Evolutionary conservation across 2,888 invertebrate genomes (phyloP), one percentile per base, ranked within the genome.

Genomic region (Caenorhabditis sp.): DNA sequence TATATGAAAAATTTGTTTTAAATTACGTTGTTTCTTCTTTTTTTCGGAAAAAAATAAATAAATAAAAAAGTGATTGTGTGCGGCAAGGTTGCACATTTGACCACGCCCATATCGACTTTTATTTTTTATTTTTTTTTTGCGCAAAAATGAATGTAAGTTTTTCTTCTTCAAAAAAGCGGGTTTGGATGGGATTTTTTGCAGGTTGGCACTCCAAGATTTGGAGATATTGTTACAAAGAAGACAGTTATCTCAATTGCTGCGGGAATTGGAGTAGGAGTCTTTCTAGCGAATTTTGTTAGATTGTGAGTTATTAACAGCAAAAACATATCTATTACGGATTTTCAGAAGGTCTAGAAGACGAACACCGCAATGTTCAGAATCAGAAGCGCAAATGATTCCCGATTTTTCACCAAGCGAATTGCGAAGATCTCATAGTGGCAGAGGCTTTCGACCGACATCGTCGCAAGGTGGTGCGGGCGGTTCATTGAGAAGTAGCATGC

Each of bases 241-340:
- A 72, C 72, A 36, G 68, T 72, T 10, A 58, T 72, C 23, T 63
- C 72, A 59, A 67, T 72, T 53, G 68, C 72, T 4, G 72, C 72
- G 1, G 72, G 72, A 54, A 68, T 72, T 23, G 72, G 72, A 50
- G 67, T 72, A 61, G 72, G 72, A 1, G 59, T 68, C 20, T 58
- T 68, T 49, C 68, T 72, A 50, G 72, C 72, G 10, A 72, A 72
- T 62, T 68, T 72, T 50, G 49, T 68, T 0, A 61, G 53, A 65
- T 62, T 54, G 72, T 72, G 49, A 59, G 72, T 68, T 20, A 4
- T 31, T 4, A 21, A 21, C 8, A 53, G 53, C 8, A 53, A 53
- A 21, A 53, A 53, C 10, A 21, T 53, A 17, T 21, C 3, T 50
- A 14, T 50, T 20, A 50, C 5, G 4, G 4, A n/a, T 17, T n/a